phyloP scores from a whole-genome alignment of 1,140 invertebrate species.

The Drosophila subobscura region DNA sequence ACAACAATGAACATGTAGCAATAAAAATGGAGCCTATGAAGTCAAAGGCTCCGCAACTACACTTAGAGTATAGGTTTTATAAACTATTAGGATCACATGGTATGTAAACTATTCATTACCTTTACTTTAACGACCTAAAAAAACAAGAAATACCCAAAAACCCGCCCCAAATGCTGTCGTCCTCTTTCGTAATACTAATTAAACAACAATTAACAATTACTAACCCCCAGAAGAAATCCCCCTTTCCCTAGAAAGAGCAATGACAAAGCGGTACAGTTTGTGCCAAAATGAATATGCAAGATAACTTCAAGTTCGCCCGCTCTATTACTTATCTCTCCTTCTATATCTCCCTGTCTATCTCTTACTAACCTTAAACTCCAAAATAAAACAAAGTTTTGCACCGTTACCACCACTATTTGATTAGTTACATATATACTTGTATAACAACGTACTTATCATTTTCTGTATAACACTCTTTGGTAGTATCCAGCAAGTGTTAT shows the following conservation, averaged over 20 bases:
- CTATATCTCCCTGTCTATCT: slow-evolving; percentile 38
- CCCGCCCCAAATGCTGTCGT: slow-evolving; percentile 19
- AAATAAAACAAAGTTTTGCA: slow-evolving; percentile 69
- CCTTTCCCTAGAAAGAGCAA: background rate
- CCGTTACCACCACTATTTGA: slow-evolving; percentile 76
- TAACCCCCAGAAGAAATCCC: background rate
- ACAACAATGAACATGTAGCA: slow-evolving; percentile 99
- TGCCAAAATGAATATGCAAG: background rate
- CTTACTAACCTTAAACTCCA: slow-evolving; percentile 49
- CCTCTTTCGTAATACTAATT: slow-evolving; percentile 10
- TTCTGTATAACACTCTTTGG: slow-evolving; percentile 20
- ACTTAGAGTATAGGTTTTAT: slow-evolving; percentile 99
- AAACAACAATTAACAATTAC: slow-evolving; percentile 19
- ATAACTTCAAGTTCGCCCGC: slow-evolving; percentile 11
- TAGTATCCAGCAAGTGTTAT: slow-evolving; percentile 20
- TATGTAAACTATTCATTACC: slow-evolving; percentile 84
- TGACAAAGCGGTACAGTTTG: slow-evolving; percentile 12
- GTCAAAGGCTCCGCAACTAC: slow-evolving; percentile 99
- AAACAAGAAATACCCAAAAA: slow-evolving; percentile 10
- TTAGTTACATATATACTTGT: slow-evolving; percentile 37
- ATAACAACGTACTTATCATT: slow-evolving; percentile 35
- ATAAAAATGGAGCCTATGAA: slow-evolving; percentile 99
- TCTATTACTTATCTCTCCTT: slow-evolving; percentile 4
- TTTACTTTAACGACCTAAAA: slow-evolving; percentile 18
- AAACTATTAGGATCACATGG: slow-evolving; percentile 98